These are phyloP conservation scores for Drosophila paramelanica DNA, from an alignment of 2,888 invertebrate species.

Conservation along the genomic window DNA sequence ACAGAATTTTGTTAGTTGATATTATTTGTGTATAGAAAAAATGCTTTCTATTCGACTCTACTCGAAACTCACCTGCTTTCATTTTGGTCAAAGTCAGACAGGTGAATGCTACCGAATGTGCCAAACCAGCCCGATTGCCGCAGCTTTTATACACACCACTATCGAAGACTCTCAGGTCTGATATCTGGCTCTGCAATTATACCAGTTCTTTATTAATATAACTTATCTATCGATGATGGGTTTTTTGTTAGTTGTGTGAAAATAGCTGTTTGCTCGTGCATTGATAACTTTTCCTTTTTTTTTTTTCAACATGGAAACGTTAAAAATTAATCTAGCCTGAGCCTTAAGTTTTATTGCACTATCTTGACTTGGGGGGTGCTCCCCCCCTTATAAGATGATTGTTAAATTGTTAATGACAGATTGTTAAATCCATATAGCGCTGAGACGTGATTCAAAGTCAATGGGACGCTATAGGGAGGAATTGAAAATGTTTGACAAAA, in stretches of 20 bases:
- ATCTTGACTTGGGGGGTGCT: neutral
- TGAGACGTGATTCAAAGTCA: too few relatives aligned
- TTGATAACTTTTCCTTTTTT: too few relatives aligned
- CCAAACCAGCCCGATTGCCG: conserved; percentile 1
- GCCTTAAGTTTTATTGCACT: neutral
- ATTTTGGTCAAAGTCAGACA: conserved; percentile 16
- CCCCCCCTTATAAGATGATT: too few relatives aligned
- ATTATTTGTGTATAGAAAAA: too few relatives aligned
- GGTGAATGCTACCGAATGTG: conserved; percentile 52
- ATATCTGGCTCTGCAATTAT: conserved; percentile 36
- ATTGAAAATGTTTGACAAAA: too few relatives aligned
- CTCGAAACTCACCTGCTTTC: neutral
- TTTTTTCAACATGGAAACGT: neutral
- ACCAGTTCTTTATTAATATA: conserved; percentile 36
- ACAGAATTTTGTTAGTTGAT: neutral
- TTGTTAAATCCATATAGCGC: neutral
- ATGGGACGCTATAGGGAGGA: too few relatives aligned
- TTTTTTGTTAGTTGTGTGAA: conserved; percentile 4
- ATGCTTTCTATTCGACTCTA: neutral
- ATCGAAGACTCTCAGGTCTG: conserved; percentile 1
- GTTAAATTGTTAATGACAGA: neutral
- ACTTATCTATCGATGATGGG: conserved; percentile 53
- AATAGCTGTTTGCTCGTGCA: too few relatives aligned
- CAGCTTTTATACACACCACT: conserved; percentile 50
- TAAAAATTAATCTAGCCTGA: neutral